Base-by-base conservation (phyloP, 2,113 vertebrate genomes). In the Gadus macrocephalus region DNA sequence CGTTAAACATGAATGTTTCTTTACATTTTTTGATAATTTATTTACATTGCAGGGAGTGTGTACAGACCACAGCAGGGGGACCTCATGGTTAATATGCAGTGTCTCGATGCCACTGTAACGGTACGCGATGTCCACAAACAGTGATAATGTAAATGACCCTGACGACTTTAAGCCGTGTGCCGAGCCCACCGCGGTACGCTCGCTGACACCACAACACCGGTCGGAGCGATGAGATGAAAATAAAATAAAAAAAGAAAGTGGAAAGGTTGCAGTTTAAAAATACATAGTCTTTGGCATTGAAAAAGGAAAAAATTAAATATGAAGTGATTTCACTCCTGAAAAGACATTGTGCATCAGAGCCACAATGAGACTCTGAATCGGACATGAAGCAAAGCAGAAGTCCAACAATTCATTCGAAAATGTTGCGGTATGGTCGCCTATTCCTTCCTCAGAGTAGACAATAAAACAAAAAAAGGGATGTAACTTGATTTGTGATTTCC, bases 31-130 rank as follows among this genome's bases (percentile, higher is more conserved):
- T 82, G 67, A 16, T 80, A 72, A 78, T 88, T 82, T 89, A 91
- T 89, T 89, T 86, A 89, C 77, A 85, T 60, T 78, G 74, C 73
- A 74, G 49, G 68, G 76, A 76, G 64, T 49, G 71, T 81, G 75
- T 67, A 58, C 42, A 71, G 74, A 83, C 88, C 81, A 89, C 42
- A 49, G 12, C 82, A 89, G 78, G 72, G 75, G 78, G 86, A 80
- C 71, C 67, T 71, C 66, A 64, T 74, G 31, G 31, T 35, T 25
- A 65, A 62, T 38, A 56, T 71, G 77, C 78, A 78, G 82, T 64
- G 69, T 58, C 55, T n/a, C 55, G 3, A 25, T 25, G 25, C 2
- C 25, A 25, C 25, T 25, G 25, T 25, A 58, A 58, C 55, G 0
- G 55, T n/a, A 11, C 78, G 56, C 25, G 69, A 62, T 79, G 78